A percentile compares a stretch with the other conserved stretches of the same genome.
Conservation (phyloP, 53 echinoderm and acorn worm genomes). For the Actinopyga echinites region DNA sequence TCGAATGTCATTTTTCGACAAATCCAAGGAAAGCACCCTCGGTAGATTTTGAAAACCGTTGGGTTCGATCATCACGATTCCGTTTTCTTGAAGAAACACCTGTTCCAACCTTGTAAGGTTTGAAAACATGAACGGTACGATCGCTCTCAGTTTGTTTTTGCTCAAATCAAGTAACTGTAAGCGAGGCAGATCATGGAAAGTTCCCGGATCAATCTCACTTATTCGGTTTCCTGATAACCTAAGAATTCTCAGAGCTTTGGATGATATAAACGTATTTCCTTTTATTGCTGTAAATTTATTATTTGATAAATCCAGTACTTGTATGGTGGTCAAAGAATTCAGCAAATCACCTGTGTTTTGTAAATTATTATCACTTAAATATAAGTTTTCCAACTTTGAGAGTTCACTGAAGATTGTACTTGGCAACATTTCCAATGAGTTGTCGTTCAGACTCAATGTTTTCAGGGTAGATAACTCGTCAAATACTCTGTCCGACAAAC, state of each 20-base stretch:
- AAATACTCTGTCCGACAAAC: neutral
- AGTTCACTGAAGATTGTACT: neutral
- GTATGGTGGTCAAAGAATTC: neutral
- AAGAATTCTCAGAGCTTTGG: neutral
- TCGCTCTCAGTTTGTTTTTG: neutral
- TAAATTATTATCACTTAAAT: conserved; percentile 9
- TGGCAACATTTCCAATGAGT: neutral
- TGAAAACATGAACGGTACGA: neutral
- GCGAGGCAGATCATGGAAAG: neutral
- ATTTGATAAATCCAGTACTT: neutral
- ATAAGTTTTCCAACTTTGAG: neutral
- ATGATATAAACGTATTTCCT: neutral
- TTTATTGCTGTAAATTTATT: neutral
- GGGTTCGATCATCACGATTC: neutral
- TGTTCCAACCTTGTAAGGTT: conserved; percentile 14
- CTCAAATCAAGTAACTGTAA: neutral
- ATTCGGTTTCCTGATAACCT: neutral
- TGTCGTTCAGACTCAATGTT: conserved; percentile 13
- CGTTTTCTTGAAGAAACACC: neutral
- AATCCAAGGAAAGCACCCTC: neutral
- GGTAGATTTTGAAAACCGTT: neutral
- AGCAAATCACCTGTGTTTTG: neutral
- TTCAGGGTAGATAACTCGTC: neutral
- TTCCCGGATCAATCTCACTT: neutral
- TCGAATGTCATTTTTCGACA: neutral